Conservation (phyloP, 2,888 invertebrate species). For the Marronus borbonicus region DNA sequence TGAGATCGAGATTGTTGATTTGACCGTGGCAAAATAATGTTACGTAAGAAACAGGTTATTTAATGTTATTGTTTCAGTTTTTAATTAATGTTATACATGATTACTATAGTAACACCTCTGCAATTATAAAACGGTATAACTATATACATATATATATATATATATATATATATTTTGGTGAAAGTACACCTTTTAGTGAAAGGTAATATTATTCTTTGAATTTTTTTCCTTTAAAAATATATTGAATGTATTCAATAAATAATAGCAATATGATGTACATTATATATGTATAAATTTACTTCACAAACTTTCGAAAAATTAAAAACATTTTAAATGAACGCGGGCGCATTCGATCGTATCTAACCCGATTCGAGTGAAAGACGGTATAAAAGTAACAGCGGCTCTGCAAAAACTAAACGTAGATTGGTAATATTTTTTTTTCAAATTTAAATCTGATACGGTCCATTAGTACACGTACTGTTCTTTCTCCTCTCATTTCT, state of each 20-base stretch:
- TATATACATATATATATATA: not conserved
- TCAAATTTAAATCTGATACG: not conserved
- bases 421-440: slow-evolving; percentile 8
- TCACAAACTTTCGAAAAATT: slow-evolving; percentile 11
- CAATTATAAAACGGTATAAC: too few relatives aligned
- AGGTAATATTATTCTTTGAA: not conserved
- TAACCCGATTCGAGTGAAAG: slow-evolving; percentile 10
- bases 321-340: not conserved
- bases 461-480: not conserved
- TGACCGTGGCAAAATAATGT: slow-evolving; percentile 9
- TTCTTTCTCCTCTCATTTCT: slow-evolving; percentile 9
- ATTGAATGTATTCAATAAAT: not conserved
- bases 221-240: too few relatives aligned
- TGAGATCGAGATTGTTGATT: not conserved
- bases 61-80: slow-evolving; percentile 2
- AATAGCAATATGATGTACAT: not conserved
- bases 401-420: not conserved
- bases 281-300: slow-evolving; percentile 11
- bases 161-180: too few relatives aligned
- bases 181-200: too few relatives aligned
- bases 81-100: not conserved
- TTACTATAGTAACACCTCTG: too few relatives aligned
- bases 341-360: slow-evolving; percentile 1
- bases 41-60: slow-evolving; percentile 7
- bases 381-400: slow-evolving; percentile 16